Conservation (phyloP, 1,140 invertebrate species). For the Listronotus oregonensis region DNA sequence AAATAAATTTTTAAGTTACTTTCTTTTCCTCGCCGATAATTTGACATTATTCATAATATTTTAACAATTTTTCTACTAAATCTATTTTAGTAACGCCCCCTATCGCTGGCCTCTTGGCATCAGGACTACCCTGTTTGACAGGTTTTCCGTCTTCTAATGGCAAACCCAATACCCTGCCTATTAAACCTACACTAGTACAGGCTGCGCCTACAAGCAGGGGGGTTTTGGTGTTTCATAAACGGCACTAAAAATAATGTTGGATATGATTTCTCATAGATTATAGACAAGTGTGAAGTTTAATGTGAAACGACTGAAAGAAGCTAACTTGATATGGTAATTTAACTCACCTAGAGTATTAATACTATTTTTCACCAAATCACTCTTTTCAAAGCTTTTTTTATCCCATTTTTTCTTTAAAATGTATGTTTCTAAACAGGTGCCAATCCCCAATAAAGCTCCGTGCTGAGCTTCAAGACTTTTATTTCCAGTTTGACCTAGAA, state of each 20-base stretch:
- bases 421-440: constrained; percentile 70
- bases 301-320: too few species aligned
- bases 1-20: not conserved
- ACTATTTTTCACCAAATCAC: constrained; percentile 11
- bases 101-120: constrained; percentile 51
- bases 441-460: constrained; percentile 71
- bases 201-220: constrained; percentile 66
- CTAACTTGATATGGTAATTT: not conserved
- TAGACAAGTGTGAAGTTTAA: too few species aligned
- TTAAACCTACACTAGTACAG: constrained; percentile 69
- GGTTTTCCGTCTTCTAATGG: constrained; percentile 61
- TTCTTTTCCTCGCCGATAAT: constrained; percentile 61
- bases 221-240: constrained; percentile 64
- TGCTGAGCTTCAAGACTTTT: constrained; percentile 75
- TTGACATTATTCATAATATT: constrained; percentile 68
- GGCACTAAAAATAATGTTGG: constrained; percentile 56
- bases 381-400: constrained; percentile 1
- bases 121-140: constrained; percentile 46
- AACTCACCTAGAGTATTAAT: constrained; percentile 20
- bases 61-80: constrained; percentile 64
- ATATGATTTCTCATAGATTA: too few species aligned
- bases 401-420: constrained; percentile 20
- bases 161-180: constrained; percentile 68
- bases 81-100: constrained; percentile 63
- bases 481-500: constrained; percentile 55